Conservation (phyloP, 2,888 invertebrate genomes). For the Rhabditoides inermis region DNA sequence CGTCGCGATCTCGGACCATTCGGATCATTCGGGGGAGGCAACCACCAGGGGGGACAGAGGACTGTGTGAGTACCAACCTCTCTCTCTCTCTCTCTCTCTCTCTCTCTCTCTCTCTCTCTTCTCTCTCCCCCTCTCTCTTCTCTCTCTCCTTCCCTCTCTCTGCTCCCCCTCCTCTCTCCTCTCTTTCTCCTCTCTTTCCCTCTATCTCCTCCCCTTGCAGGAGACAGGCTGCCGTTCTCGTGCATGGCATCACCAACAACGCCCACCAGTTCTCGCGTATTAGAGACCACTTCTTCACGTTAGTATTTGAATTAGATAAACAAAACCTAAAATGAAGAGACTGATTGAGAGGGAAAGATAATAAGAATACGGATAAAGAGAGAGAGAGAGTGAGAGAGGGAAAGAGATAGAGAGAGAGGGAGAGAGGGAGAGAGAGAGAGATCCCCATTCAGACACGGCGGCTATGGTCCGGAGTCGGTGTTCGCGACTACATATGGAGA, state of each 20-base stretch:
- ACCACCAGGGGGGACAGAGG: too few species aligned
- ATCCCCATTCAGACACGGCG: neutral
- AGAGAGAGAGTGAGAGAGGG: neutral
- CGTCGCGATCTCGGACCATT: too few species aligned
- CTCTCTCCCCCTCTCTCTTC: neutral
- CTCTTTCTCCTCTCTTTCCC: neutral
- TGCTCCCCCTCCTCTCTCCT: neutral
- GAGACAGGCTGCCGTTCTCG: conserved; percentile 30
- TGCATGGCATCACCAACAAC: conserved; percentile 34
- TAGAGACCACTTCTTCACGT: conserved; percentile 12
- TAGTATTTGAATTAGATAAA: neutral
- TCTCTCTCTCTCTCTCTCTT: neutral
- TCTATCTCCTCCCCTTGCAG: conserved; percentile 10
- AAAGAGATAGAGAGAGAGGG: neutral
- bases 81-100: too few species aligned
- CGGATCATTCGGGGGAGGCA: too few species aligned
- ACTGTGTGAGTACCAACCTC: too few species aligned
- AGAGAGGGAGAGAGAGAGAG: neutral
- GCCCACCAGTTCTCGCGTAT: conserved; percentile 22
- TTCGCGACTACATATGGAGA: conserved; percentile 49
- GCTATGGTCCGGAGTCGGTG: conserved; percentile 27
- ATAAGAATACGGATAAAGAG: too few species aligned
- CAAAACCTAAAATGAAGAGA: neutral
- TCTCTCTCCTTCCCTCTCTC: neutral
- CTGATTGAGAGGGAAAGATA: neutral